Evolutionary conservation across 2,797 vertebrate genomes (phyloP).

Genomic region (Austrolebias charrua): DNA sequence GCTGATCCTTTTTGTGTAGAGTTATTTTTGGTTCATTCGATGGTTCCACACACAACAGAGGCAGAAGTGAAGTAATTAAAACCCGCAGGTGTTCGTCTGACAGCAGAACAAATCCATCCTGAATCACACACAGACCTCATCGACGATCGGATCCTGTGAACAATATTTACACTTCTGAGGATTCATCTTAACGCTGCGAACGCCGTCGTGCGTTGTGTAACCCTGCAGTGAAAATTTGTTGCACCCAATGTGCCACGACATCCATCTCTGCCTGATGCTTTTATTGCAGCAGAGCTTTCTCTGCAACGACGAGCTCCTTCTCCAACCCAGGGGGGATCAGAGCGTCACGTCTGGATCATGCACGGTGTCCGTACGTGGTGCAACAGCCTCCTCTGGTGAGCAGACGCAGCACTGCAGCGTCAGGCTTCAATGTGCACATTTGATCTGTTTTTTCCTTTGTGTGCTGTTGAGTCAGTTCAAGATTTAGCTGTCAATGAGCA

Average conservation of each 20-base stretch:
- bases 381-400: conserved; percentile 55
- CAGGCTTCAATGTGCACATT: background rate
- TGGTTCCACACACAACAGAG: background rate
- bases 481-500: no score
- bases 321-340: no score
- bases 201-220: no score
- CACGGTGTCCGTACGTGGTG: background rate
- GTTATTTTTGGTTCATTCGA: background rate
- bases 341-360: no score
- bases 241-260: background rate
- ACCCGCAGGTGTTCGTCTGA: background rate
- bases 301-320: no score
- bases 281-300: conserved; percentile 10
- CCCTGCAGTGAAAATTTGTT: no score
- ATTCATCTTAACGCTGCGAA: no score
- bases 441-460: background rate
- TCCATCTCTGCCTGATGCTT: conserved; percentile 8
- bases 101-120: background rate
- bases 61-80: background rate
- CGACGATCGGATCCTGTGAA: background rate
- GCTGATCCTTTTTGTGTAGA: background rate
- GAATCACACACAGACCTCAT: background rate
- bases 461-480: no score
- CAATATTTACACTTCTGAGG: background rate
- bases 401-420: background rate